A percentile compares a stretch with the other conserved stretches of the same genome.
phyloP scores from a whole-genome alignment of 2,113 vertebrate genomes.

The Struthio camelus region DNA sequence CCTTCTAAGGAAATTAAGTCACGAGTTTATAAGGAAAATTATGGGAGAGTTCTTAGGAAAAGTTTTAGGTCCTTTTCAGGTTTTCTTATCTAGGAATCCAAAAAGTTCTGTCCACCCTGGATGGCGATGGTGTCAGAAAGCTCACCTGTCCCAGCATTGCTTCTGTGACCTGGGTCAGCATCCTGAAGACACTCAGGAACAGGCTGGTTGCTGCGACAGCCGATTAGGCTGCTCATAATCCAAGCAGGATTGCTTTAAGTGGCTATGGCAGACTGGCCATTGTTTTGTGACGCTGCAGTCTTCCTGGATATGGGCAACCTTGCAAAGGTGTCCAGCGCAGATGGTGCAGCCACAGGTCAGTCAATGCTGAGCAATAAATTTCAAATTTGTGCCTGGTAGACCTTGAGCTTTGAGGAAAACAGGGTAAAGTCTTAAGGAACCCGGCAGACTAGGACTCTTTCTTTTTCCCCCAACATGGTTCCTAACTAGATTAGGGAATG shows the following conservation, averaged over 20 bases:
- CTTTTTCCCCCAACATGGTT: not conserved
- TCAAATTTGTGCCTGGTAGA: not conserved
- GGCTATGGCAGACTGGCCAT: not conserved
- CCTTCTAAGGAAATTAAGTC: not conserved
- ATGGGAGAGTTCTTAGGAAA: not conserved
- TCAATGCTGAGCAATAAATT: not conserved
- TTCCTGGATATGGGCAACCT: not conserved
- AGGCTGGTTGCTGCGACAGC: not conserved
- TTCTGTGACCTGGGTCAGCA: not conserved
- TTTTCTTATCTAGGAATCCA: not conserved
- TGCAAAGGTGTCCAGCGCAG: not conserved
- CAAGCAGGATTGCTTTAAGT: not conserved
- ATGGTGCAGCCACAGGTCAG: accelerated
- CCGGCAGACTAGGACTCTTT: not conserved
- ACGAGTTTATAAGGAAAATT: not conserved
- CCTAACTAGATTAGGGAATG: not conserved
- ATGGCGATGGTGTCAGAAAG: not conserved
- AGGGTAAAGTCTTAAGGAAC: not conserved
- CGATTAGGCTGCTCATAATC: not conserved
- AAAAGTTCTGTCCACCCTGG: not conserved
- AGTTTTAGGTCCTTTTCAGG: not conserved
- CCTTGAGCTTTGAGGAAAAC: not conserved
- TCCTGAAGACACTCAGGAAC: not conserved
- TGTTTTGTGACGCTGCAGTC: not conserved
- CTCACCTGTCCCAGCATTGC: not conserved